Evolutionary conservation across 2,888 invertebrate species (phyloP).

Genomic region (Chymomyza procnemis): DNA sequence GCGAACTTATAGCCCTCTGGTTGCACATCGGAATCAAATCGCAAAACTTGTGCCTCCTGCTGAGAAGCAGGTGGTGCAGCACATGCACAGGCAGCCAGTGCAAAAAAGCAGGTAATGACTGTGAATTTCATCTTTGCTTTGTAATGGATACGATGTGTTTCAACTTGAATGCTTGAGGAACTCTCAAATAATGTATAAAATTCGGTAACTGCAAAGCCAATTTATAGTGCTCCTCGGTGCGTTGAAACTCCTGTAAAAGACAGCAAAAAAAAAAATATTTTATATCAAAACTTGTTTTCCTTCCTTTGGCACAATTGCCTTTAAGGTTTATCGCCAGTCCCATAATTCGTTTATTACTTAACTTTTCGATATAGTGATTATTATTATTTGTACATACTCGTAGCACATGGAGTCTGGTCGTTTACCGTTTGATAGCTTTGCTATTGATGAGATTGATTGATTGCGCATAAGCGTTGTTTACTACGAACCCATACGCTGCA

Average conservation of each 20-base stretch:
- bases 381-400: neutral
- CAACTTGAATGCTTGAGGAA: slow-evolving; percentile 50
- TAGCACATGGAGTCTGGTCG: neutral
- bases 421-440: neutral
- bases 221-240: slow-evolving; percentile 40
- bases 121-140: slow-evolving; percentile 59
- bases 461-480: slow-evolving; percentile 2
- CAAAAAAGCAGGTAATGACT: slow-evolving; percentile 57
- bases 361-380: slow-evolving; percentile 24
- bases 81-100: slow-evolving; percentile 62
- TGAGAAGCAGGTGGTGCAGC: slow-evolving; percentile 71
- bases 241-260: neutral
- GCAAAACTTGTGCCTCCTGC: slow-evolving; percentile 82
- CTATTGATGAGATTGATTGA: slow-evolving; percentile 9
- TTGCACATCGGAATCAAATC: slow-evolving; percentile 81
- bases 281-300: slow-evolving; percentile 32
- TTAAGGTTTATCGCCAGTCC: slow-evolving; percentile 12
- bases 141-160: neutral
- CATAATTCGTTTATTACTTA: slow-evolving; percentile 25
- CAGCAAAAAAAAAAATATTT: neutral
- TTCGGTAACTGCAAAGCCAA: slow-evolving; percentile 40
- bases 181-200: slow-evolving; percentile 68
- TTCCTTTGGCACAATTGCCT: slow-evolving; percentile 31
- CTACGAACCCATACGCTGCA: slow-evolving; percentile 17
- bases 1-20: slow-evolving; percentile 75